Evolutionary conservation across 2,113 vertebrate species (phyloP), one percentile per base, ranked within the genome.

Genomic region (Chaetops frenatus): DNA sequence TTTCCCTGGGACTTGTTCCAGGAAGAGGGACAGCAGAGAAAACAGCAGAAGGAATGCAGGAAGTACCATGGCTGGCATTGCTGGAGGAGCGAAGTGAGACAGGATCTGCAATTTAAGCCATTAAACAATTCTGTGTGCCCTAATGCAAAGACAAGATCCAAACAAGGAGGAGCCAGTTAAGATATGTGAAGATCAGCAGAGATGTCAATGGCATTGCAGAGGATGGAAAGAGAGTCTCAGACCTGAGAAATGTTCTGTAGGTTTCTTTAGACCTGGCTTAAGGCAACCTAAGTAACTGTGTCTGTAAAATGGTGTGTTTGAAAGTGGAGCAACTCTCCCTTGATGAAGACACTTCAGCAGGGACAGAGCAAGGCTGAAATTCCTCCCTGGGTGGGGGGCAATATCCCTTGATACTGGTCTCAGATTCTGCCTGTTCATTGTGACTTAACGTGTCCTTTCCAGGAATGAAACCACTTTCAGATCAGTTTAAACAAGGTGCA

Each of bases 21-120:
- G 85, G 82, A 93, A 94, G 76, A 93, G 64, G 85, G 87, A 95
- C 66, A 92, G 76, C 79, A 71, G 74, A 95, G 84, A 86, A 93
- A 95, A 90, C 60, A 95, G 90, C 76, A 95, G 42, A 90, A 93
- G 88, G 90, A 93, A 92, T 88, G 94, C 93, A 92, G 82, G 93
- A 93, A 95, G 76, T 81, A 92, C 14, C 5, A 24, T 92, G 85
- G 47, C 74, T 94, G 88, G 92, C 91, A 96, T 70, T 88, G 74
- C 71, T 88, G 92, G 54, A 86, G 87, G 76, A 96, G 56, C 42
- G 54, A 84, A 91, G 53, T 36, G 73, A 91, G 65, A 71, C 25
- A 72, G 58, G 87, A 94, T 83, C 76, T 88, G 82, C 80, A 80
- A 38, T 67, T 91, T 33, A 88, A 92, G 85, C 87, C 71, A 67